A percentile compares a stretch with the other conserved stretches of the same genome.
These are phyloP conservation scores for Melopsittacus undulatus DNA, from an alignment of 2,797 vertebrate species.

Conservation along the genomic window DNA sequence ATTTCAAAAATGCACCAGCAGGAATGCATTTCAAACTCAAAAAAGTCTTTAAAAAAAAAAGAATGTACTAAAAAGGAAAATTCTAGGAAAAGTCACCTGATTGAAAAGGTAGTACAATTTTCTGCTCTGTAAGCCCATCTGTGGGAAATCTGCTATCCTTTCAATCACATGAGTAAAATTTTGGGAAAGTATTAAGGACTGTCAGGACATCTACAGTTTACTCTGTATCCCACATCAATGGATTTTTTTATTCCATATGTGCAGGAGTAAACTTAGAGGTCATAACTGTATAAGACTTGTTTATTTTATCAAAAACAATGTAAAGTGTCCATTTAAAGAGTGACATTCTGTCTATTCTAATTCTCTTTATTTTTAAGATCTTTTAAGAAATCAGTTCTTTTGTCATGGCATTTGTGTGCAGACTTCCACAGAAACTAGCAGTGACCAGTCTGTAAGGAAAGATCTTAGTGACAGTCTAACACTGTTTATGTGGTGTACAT, in stretches of 20 bases:
- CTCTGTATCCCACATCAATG: not conserved
- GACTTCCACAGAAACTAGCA: not conserved
- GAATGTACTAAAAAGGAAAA: not conserved
- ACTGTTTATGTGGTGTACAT: not conserved
- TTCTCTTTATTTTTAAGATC: not conserved
- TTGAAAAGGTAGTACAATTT: not conserved
- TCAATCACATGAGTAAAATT: not conserved
- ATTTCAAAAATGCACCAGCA: not conserved
- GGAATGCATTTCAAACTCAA: not conserved
- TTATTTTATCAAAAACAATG: not conserved
- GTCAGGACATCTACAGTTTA: not conserved
- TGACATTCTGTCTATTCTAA: not conserved
- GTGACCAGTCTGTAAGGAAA: not conserved
- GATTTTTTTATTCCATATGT: not conserved
- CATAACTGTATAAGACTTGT: not conserved
- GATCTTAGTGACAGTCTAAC: not conserved
- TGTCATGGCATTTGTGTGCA: not conserved
- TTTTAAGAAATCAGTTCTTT: not conserved
- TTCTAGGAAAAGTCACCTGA: not conserved
- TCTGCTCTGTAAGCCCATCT: not conserved
- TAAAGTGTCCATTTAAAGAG: not conserved
- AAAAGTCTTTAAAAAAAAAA: not conserved
- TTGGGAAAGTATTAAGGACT: not conserved
- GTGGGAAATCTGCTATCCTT: not conserved
- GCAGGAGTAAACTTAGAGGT: not conserved